Conservation (phyloP, 2,797 vertebrate genomes). For the Hoplostethus atlanticus region DNA sequence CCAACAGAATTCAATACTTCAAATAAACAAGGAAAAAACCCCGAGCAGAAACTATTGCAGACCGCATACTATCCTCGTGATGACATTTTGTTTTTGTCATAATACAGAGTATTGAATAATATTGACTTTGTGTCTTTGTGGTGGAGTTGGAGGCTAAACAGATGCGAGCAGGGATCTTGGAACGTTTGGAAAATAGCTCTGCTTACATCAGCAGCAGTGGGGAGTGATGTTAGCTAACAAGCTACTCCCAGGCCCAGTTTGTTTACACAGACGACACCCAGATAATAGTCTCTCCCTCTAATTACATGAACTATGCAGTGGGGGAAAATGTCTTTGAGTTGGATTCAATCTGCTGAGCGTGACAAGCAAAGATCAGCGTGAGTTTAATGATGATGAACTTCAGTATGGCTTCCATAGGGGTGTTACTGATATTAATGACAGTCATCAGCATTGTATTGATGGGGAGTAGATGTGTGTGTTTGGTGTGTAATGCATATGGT, state of each 20-base stretch:
- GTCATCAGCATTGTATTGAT: background rate
- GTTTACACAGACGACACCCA: conserved; percentile 79
- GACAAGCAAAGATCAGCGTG: conserved; percentile 55
- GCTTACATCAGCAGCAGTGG: conserved; percentile 72
- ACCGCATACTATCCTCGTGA: conserved; percentile 32
- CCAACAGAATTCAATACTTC: conserved; percentile 25
- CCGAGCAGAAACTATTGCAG: conserved; percentile 8
- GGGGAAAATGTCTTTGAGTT: conserved; percentile 71
- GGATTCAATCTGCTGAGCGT: conserved; percentile 65
- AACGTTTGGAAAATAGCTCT: conserved; percentile 61
- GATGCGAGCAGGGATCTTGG: conserved; percentile 49
- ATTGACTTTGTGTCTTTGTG: conserved; percentile 52
- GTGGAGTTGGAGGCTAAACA: conserved; percentile 59
- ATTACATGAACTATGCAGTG: conserved; percentile 77
- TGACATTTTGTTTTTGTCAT: conserved; percentile 42
- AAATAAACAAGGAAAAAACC: conserved; percentile 11
- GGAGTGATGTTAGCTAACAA: conserved; percentile 70
- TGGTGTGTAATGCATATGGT: background rate
- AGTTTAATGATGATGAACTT: conserved; percentile 55
- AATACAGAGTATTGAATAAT: conserved; percentile 54
- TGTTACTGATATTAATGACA: conserved; percentile 57
- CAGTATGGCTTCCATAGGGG: conserved; percentile 45
- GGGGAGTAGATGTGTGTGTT: background rate
- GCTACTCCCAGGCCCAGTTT: conserved; percentile 70
- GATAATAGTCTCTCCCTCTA: conserved; percentile 74